Base-by-base conservation (phyloP, 2,888 invertebrate genomes). In the Bombylius discolor region DNA sequence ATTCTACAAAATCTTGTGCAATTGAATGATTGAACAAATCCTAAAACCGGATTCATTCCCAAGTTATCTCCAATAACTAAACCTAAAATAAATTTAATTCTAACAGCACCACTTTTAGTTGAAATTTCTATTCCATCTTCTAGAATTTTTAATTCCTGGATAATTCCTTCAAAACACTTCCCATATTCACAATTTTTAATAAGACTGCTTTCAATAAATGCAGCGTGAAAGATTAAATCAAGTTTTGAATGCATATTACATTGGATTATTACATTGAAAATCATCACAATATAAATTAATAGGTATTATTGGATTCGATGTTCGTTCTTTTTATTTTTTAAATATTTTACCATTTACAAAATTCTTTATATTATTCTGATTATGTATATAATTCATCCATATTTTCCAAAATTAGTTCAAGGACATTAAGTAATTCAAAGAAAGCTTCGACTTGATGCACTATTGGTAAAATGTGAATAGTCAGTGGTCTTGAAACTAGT, bases 31-130 rank as follows among this genome's bases (percentile, higher is more conserved):
- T 59, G 51, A 23, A 49, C 53, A 57, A 60, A 61, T 14, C 60
- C 60, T 14, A 61, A 51, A 48, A 61, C 48, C 47, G 58, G 57
- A 57, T 63, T 62, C 1, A 63, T 36, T 31, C 61, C 64, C 50
- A 63, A 60, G 52, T 64, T 64, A 52, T 64, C 62, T n/a, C n/a
- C n/a, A n/a, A n/a, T n/a, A n/a, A n/a, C n/a, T n/a, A n/a, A n/a
- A n/a, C n/a, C n/a, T n/a, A n/a, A n/a, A n/a, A n/a, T n/a, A n/a
- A n/a, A n/a, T n/a, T n/a, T n/a, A n/a, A n/a, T n/a, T n/a, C n/a
- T n/a, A n/a, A n/a, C n/a, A n/a, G n/a, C n/a, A 5, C 63, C 64
- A 36, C 50, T n/a, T 34, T 5, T n/a, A 9, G 50, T 49, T 36
- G 31, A 36, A 13, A 53, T 58, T 11, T 59, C 58, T 31, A 62